Evolutionary conservation across 2,797 vertebrate species (phyloP), one percentile per base, ranked within the genome.

Genomic region (Podarcis siculus): DNA sequence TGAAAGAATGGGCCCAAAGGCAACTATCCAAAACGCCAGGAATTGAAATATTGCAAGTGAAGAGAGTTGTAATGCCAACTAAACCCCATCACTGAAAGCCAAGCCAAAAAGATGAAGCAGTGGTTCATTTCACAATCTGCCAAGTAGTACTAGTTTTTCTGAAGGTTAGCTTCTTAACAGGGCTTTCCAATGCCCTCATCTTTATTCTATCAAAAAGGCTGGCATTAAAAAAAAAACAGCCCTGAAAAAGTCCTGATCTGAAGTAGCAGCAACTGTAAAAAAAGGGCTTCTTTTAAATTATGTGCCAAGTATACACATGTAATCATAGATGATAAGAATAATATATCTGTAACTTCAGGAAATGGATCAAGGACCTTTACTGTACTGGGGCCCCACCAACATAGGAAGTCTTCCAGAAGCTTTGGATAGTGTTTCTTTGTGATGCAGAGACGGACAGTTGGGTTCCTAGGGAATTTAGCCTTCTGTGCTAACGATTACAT

Each of bases 401-500:
- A 61, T 49, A 87, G 83, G 73, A 76, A 77, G 37, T 72, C 85
- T 91, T 88, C 58, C n/a, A 55, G 37, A 90, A 45, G 32, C 85
- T 85, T 88, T 78, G 30, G 21, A 49, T 12, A 27, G 82, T 37
- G 86, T 3, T 90, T 84, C 21, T 4, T 76, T 91, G 13, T 0
- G 0, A 25, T 77, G 55, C 9, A 79, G 87, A 19, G 64, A 88
- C 85, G 67, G 83, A 89, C 81, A 89, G 35, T 75, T 83, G 15
- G 2, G 8, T 66, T 93, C 2, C 87, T 73, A 39, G 15, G 19
- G 80, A 92, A 93, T 89, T 93, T 45, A 83, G 45, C 66, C 90
- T 93, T 89, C 90, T 89, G 45, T 89, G 75, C 82, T 92, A 93
- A 91, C 25, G 91, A 90, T 78, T 75, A 89, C 83, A 89, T 88